A percentile compares a stretch with the other conserved stretches of the same genome.
Conservation (phyloP, 2,888 invertebrate genomes). For the Nematopogon swammerdamellus region DNA sequence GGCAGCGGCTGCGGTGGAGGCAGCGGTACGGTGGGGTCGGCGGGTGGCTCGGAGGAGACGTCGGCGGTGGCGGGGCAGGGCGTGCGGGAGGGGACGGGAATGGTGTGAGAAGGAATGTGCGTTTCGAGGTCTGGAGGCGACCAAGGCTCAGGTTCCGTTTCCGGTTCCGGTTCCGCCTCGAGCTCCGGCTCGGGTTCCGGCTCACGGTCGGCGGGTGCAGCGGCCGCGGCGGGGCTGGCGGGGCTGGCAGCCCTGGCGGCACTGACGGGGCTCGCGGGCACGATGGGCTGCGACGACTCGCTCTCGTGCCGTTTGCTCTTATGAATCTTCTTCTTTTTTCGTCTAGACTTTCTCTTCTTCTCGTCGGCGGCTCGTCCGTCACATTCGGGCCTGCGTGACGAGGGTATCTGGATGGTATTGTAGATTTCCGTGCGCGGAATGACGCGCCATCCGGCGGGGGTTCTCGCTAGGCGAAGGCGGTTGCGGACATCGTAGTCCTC, state of each 20-base stretch:
- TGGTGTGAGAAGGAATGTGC: conserved; percentile 60
- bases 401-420: conserved; percentile 40
- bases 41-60: conserved; percentile 17
- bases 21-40: conserved; percentile 19
- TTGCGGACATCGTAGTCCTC: conserved; percentile 86
- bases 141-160: conserved; percentile 16
- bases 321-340: background rate
- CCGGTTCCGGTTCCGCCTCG: background rate
- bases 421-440: conserved; percentile 72
- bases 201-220: background rate
- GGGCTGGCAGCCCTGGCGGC: background rate
- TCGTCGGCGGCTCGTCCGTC: conserved; percentile 10
- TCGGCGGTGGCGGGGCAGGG: conserved; percentile 16
- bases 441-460: conserved; percentile 77
- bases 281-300: conserved; percentile 20
- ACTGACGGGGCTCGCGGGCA: conserved; percentile 15
- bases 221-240: background rate
- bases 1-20: conserved; percentile 26
- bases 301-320: conserved; percentile 1
- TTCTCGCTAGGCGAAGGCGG: conserved; percentile 79
- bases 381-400: conserved; percentile 14
- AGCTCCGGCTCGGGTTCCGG: conserved; percentile 6
- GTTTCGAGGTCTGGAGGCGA: conserved; percentile 57
- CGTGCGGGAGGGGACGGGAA: conserved; percentile 43
- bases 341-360: conserved; percentile 1